These are phyloP conservation scores for Monochamus alternatus DNA, from an alignment of 2,888 invertebrate genomes.

Conservation along the genomic window DNA sequence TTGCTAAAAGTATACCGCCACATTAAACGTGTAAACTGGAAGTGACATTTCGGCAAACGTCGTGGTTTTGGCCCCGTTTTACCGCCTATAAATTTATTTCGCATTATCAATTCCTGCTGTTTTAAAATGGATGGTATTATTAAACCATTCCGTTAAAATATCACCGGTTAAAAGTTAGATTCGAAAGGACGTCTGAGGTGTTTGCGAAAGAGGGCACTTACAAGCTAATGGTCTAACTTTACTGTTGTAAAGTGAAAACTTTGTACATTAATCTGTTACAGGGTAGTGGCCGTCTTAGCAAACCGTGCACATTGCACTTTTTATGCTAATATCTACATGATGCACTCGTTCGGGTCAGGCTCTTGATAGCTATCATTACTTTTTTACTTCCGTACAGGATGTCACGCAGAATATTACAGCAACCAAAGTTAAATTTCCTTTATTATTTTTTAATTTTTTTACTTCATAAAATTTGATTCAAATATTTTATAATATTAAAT, in stretches of 20 bases:
- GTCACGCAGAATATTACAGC: neutral
- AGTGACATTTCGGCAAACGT: too few relatives aligned
- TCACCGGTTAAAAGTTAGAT: slow-evolving; percentile 56
- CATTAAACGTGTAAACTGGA: too few relatives aligned
- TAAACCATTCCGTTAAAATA: slow-evolving; percentile 41
- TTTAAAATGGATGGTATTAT: slow-evolving; percentile 21
- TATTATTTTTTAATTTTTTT: too few relatives aligned
- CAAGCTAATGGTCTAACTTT: slow-evolving; percentile 65
- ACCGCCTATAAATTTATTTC: slow-evolving; percentile 1
- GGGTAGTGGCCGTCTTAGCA: slow-evolving; percentile 51
- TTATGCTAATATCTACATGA: slow-evolving; percentile 37
- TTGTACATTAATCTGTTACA: slow-evolving; percentile 66
- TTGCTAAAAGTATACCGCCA: too few relatives aligned
- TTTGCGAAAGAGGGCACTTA: slow-evolving; percentile 60
- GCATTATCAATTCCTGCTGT: slow-evolving; percentile 4
- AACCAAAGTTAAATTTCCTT: neutral
- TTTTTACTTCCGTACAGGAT: neutral
- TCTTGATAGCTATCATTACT: neutral
- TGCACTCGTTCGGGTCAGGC: neutral
- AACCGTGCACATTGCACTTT: slow-evolving; percentile 42
- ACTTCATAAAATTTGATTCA: too few relatives aligned
- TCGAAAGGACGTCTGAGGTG: slow-evolving; percentile 47
- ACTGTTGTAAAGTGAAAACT: slow-evolving; percentile 64
- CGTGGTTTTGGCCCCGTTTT: neutral
- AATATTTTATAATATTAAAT: too few relatives aligned